Evolutionary conservation across 1,140 invertebrate species (phyloP).

Genomic region (Archivesica marissinica): DNA sequence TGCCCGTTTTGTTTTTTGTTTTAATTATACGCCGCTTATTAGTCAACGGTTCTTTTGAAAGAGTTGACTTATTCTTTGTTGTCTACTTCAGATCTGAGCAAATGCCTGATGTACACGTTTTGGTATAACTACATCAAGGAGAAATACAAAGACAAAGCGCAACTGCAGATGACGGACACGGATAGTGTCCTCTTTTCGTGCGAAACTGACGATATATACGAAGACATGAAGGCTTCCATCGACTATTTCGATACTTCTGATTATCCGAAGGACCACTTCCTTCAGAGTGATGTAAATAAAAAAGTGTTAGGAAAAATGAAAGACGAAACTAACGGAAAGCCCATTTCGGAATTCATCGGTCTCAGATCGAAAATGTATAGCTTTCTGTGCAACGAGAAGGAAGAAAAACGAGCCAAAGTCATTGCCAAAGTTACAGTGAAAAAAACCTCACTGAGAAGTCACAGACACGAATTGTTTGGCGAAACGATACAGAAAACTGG

Average conservation of each 20-base stretch:
- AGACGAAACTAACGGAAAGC: conserved; percentile 83
- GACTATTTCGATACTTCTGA: conserved; percentile 61
- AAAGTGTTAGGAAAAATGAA: conserved; percentile 85
- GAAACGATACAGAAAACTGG: conserved; percentile 20
- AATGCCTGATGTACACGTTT: conserved; percentile 75
- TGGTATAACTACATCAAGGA: conserved; percentile 71
- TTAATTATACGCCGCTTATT: too few relatives aligned
- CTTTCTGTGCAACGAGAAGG: conserved; percentile 60
- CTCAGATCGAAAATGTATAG: conserved; percentile 44
- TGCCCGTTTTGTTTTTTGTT: too few relatives aligned
- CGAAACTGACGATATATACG: conserved; percentile 81
- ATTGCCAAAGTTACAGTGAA: conserved; percentile 20
- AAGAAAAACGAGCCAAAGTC: conserved; percentile 65
- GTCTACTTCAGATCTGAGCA: conserved; percentile 26
- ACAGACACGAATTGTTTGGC: conserved; percentile 7
- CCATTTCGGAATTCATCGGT: conserved; percentile 24
- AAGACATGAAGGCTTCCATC: conserved; percentile 73
- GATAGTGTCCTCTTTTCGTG: conserved; percentile 82
- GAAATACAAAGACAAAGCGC: conserved; percentile 71
- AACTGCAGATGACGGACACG: conserved; percentile 82
- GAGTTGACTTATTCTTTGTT: too few relatives aligned
- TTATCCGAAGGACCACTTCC: conserved; percentile 57
- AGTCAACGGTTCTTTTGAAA: too few relatives aligned
- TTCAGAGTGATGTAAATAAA: conserved; percentile 79
- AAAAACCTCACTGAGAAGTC: neutral